A percentile compares a stretch with the other conserved stretches of the same genome.
Conservation (phyloP, 2,113 vertebrate genomes). For the Puma concolor region DNA sequence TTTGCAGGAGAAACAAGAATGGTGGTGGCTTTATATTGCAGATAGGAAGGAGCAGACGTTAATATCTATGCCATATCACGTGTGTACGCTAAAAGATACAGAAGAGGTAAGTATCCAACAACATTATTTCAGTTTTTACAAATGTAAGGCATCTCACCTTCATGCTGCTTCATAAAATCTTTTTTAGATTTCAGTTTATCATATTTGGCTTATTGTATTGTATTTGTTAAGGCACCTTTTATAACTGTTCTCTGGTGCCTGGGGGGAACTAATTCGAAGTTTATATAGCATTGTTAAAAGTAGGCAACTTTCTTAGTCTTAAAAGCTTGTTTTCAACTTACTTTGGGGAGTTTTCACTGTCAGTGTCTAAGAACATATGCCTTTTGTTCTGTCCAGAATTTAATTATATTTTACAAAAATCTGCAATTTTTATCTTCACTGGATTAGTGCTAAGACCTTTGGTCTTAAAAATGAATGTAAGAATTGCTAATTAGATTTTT, state of each 20-base stretch:
- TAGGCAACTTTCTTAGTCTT: background rate
- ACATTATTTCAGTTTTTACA: background rate
- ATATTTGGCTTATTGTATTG: background rate
- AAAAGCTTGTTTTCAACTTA: background rate
- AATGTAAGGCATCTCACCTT: background rate
- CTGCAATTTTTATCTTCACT: background rate
- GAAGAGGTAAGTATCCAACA: conserved; percentile 91
- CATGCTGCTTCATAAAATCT: background rate
- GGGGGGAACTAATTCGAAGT: background rate
- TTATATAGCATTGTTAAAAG: background rate
- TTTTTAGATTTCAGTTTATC: background rate
- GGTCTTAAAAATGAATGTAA: conserved; percentile 19
- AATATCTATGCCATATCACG: conserved; percentile 98
- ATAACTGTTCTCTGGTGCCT: background rate
- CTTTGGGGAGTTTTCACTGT: background rate
- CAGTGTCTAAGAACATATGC: background rate
- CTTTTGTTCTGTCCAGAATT: background rate
- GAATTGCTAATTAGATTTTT: background rate
- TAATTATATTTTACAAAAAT: conserved; percentile 14
- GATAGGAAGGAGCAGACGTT: conserved; percentile 96
- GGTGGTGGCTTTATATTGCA: conserved; percentile 99
- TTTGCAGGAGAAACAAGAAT: conserved; percentile 96
- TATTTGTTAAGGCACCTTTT: background rate
- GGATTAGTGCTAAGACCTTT: background rate
- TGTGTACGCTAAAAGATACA: conserved; percentile 97